Evolutionary conservation across 1,140 invertebrate genomes (phyloP).

Genomic region (Caenorhabditis brenneri): DNA sequence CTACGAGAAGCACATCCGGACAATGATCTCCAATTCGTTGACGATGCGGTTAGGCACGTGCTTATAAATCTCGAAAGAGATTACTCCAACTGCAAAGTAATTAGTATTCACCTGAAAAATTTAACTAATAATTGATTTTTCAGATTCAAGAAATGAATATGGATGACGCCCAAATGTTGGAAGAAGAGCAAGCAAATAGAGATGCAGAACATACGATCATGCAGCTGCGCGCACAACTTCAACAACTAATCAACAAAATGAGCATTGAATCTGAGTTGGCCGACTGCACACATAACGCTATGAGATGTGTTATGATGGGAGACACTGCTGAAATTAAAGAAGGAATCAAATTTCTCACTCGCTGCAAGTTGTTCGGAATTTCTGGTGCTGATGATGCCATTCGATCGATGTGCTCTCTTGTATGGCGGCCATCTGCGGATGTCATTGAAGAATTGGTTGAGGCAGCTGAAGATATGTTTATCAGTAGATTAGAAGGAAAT

Average conservation of each 20-base stretch:
- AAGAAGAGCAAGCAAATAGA: background rate
- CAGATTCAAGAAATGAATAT: background rate
- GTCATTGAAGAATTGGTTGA: background rate
- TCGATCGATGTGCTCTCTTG: slow-evolving; percentile 11
- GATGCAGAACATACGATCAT: background rate
- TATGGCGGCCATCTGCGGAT: slow-evolving; percentile 7
- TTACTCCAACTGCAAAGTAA: background rate
- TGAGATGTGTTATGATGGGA: slow-evolving; percentile 10
- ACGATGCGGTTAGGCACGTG: background rate
- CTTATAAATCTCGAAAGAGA: background rate
- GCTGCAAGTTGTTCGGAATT: background rate
- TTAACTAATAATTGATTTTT: background rate
- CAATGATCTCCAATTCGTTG: background rate
- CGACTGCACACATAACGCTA: background rate
- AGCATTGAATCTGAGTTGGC: background rate
- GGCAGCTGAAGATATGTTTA: slow-evolving; percentile 15
- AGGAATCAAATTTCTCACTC: background rate
- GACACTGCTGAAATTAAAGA: slow-evolving; percentile 15
- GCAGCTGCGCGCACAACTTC: slow-evolving; percentile 5
- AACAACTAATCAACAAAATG: slow-evolving; percentile 17
- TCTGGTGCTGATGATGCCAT: slow-evolving; percentile 17
- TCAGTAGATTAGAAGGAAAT: background rate
- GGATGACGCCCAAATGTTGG: background rate
- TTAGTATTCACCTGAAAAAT: background rate
- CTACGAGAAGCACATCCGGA: background rate